Base-by-base conservation (phyloP, 2,113 vertebrate species). In the Cephalopholis sonnerati region DNA sequence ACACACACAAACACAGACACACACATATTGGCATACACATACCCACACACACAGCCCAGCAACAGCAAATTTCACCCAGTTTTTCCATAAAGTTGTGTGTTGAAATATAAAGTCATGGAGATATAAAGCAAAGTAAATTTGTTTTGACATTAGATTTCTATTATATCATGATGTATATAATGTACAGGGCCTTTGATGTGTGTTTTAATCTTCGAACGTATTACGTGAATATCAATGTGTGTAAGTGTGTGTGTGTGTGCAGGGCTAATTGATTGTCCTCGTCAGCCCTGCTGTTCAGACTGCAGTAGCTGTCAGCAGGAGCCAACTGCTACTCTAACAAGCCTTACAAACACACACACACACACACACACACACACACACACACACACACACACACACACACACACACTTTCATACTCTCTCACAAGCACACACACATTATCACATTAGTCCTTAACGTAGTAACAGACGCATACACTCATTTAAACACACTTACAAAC, bases 261-360 rank as follows among this genome's bases (percentile, higher is more conserved):
- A 83, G 79, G 51, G 77, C 84, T 93, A 93, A 94, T 93, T 93
- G 91, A 93, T 93, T 93, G 88, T 93, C 84, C 87, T 92, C 72
- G n/a, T 92, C 90, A 91, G 89, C 81, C 90, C 82, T 77, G 90
- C 89, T 92, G 89, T 89, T 93, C 84, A 85, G 84, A 86, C 92
- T 91, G 91, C 92, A 87, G 90, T 85, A 81, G 68, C 88, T 93
- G 90, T 93, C 91, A 93, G 87, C 88, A 88, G 86, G 90, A 90
- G 81, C 90, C 88, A 86, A 88, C 87, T 92, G 86, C 87, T 87
- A 29, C 86, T 70, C 84, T 93, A 94, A 93, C 90, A 91, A 93
- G 87, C 76, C 65, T 65, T 59, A 73, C 65, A 79, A 73, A 50
- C 75, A 64, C 64, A 57, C 77, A 70, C 55, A 29, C 50, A 77